These are phyloP conservation scores for Aphodius sticticus DNA, from an alignment of 2,888 invertebrate species.

Conservation along the genomic window DNA sequence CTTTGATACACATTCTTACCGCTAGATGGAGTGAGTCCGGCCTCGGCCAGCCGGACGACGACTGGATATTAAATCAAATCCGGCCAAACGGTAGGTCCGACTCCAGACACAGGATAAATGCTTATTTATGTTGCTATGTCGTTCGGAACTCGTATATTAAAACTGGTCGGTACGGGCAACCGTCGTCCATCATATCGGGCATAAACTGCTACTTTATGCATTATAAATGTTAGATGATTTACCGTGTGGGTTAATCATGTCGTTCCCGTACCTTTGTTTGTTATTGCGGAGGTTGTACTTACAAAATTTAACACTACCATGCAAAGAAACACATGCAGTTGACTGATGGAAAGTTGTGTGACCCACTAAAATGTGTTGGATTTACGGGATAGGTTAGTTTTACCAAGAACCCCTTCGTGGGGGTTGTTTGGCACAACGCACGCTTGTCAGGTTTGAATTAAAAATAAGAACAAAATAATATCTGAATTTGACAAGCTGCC, in stretches of 20 bases:
- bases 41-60: neutral
- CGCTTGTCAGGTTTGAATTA: neutral
- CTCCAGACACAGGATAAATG: constrained; percentile 23
- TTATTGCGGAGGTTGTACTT: neutral
- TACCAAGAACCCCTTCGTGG: neutral
- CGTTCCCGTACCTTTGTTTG: neutral
- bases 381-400: too few species aligned
- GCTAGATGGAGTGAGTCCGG: constrained; percentile 6
- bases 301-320: too few species aligned
- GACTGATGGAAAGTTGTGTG: too few species aligned
- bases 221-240: constrained; percentile 22
- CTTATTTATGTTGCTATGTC: constrained; percentile 23
- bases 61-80: constrained; percentile 23
- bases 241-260: constrained; percentile 19
- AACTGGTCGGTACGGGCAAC: constrained; percentile 14
- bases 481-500: too few species aligned
- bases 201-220: constrained; percentile 11
- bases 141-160: constrained; percentile 21
- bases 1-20: neutral
- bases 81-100: constrained; percentile 22
- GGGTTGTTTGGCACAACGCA: neutral
- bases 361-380: too few species aligned
- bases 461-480: too few species aligned
- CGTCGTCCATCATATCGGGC: constrained; percentile 16
- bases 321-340: too few species aligned